Evolutionary conservation across 2,797 vertebrate genomes (phyloP), one percentile per base, ranked within the genome.

Genomic region (Carduelis carduelis): DNA sequence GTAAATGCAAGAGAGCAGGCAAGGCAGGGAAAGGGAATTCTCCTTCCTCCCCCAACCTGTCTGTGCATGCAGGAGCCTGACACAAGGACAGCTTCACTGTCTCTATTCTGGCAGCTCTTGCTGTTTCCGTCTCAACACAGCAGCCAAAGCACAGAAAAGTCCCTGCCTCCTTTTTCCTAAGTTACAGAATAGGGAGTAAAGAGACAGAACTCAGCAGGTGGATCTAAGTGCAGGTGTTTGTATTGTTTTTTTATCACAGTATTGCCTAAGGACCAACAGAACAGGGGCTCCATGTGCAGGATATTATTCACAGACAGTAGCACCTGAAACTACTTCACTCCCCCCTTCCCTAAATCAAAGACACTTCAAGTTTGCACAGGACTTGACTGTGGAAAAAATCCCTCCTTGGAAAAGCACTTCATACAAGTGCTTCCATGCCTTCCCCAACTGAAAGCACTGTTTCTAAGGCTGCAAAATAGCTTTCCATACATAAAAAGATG

Each of bases 291-390:
- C 44, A 4, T 34, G 47, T 56, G 87, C 32, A 87, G 71, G 50
- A 14, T 24, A 50, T 16, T 57, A 60, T 4, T 23, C 72, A 70
- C 55, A 90, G 64, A 81, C 77, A 88, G 83, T 1, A 93, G 66
- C 77, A 92, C 82, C 72, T 88, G 82, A 91, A 93, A 91, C 70
- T 15, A 50, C 77, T 82, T 81, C 60, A 30, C 16, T 65, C 10
- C 5, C 9, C n/a, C n/a, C 32, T 41, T 23, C 64, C 65, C 53
- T 47, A 37, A 94, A 90, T 83, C 61, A 80, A 95, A 92, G 79
- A 32, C 49, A 63, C 63, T 94, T 93, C 94, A 94, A 87, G 89
- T 90, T 93, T 78, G 84, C 87, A 92, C 79, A 91, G 53, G 65
- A 88, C 35, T 64, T 35, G 43, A 82, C 76, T 49, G 28, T 1